These are phyloP conservation scores for Bicyclus anynana DNA, from an alignment of 1,140 invertebrate species.

Conservation along the genomic window DNA sequence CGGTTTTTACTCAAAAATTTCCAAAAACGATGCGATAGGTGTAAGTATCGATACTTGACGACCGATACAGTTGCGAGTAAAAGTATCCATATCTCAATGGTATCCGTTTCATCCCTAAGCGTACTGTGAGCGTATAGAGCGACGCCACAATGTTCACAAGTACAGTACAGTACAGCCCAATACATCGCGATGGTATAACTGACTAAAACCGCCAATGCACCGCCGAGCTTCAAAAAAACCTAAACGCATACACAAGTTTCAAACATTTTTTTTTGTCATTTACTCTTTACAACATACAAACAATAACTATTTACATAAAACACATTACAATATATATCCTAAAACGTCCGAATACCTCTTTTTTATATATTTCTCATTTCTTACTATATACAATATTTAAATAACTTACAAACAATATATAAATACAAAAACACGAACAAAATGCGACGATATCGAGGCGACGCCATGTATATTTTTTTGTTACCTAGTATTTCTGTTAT, in stretches of 20 bases:
- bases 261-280: slow-evolving; percentile 59
- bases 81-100: too few relatives aligned
- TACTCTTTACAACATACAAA: slow-evolving; percentile 56
- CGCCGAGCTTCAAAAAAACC: slow-evolving; percentile 24
- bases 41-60: too few relatives aligned
- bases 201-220: slow-evolving; percentile 16
- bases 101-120: too few relatives aligned
- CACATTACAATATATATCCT: slow-evolving; percentile 42
- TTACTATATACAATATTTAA: slow-evolving; percentile 65
- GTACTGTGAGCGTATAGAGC: not conserved
- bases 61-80: too few relatives aligned
- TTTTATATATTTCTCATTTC: slow-evolving; percentile 43
- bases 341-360: slow-evolving; percentile 55
- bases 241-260: slow-evolving; percentile 32
- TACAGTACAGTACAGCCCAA: slow-evolving; percentile 22
- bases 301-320: slow-evolving; percentile 63
- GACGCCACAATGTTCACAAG: not conserved
- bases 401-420: slow-evolving; percentile 72
- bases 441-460: slow-evolving; percentile 41
- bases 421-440: slow-evolving; percentile 61
- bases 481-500: too few relatives aligned
- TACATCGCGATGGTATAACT: slow-evolving; percentile 14
- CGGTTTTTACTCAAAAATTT: too few relatives aligned
- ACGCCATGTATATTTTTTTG: slow-evolving; percentile 14
- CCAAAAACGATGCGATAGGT: too few relatives aligned